Evolutionary conservation across 2,888 invertebrate species (phyloP).

Genomic region (Conomelus anceps): DNA sequence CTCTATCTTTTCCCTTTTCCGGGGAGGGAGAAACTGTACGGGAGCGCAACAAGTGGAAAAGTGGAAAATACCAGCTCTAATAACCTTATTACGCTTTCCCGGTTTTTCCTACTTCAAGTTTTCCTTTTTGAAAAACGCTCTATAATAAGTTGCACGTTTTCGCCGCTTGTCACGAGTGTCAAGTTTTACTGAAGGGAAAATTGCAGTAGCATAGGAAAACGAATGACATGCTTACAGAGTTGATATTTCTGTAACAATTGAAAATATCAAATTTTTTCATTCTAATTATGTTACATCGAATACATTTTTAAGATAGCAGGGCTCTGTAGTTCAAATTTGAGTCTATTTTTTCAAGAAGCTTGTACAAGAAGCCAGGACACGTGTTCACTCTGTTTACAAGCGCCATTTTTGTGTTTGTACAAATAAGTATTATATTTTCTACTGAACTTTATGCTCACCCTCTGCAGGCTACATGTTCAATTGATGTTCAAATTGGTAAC

Average conservation of each 20-base stretch:
- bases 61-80: background rate
- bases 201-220: background rate
- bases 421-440: too few species aligned
- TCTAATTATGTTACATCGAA: too few species aligned
- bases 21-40: background rate
- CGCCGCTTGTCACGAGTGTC: background rate
- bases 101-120: background rate
- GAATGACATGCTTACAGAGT: background rate
- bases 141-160: background rate
- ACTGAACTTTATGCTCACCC: too few species aligned
- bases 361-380: too few species aligned
- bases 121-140: background rate
- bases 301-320: too few species aligned
- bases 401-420: too few species aligned
- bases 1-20: background rate
- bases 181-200: background rate
- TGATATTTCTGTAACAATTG: background rate
- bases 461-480: too few species aligned
- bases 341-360: too few species aligned
- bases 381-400: too few species aligned
- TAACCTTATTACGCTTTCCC: background rate
- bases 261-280: background rate
- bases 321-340: too few species aligned
- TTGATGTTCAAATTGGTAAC: too few species aligned
- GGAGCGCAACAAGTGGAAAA: background rate